Evolutionary conservation across 2,113 vertebrate genomes (phyloP).

Genomic region (Paralichthys olivaceus): DNA sequence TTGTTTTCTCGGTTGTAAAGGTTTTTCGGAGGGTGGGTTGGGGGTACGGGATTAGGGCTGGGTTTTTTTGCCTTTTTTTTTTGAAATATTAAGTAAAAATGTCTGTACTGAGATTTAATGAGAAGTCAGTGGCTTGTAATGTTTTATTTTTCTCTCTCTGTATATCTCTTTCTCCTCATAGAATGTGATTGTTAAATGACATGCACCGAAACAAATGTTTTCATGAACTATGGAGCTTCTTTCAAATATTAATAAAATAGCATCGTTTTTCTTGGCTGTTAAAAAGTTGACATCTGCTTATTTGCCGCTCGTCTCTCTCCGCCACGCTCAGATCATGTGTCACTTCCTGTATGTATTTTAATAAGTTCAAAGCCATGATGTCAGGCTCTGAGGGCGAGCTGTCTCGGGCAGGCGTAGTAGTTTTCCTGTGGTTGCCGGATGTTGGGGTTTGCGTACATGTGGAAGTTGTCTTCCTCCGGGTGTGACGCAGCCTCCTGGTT

Average conservation of each 20-base stretch:
- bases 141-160: conserved; percentile 86
- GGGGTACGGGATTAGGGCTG: conserved; percentile 67
- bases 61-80: conserved; percentile 77
- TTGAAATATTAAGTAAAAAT: conserved; percentile 84
- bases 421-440: conserved; percentile 70
- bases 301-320: background rate
- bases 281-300: conserved; percentile 21
- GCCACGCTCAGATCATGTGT: background rate
- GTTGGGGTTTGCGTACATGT: conserved; percentile 66
- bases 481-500: conserved; percentile 7
- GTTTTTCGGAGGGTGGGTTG: conserved; percentile 44
- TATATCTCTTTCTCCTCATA: conserved; percentile 93
- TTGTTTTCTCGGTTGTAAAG: conserved; percentile 49
- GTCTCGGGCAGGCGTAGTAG: conserved; percentile 75
- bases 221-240: conserved; percentile 91
- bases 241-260: conserved; percentile 97
- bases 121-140: conserved; percentile 94
- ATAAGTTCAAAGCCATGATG: background rate
- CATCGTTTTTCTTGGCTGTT: conserved; percentile 80
- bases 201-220: conserved; percentile 90
- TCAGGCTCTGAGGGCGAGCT: conserved; percentile 52
- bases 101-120: conserved; percentile 94
- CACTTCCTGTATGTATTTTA: background rate
- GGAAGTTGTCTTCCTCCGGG: conserved; percentile 72
- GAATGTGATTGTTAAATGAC: conserved; percentile 98